A percentile compares a stretch with the other conserved stretches of the same genome.
Conservation (phyloP, 2,888 invertebrate species). For the Andrena trimmerana region DNA sequence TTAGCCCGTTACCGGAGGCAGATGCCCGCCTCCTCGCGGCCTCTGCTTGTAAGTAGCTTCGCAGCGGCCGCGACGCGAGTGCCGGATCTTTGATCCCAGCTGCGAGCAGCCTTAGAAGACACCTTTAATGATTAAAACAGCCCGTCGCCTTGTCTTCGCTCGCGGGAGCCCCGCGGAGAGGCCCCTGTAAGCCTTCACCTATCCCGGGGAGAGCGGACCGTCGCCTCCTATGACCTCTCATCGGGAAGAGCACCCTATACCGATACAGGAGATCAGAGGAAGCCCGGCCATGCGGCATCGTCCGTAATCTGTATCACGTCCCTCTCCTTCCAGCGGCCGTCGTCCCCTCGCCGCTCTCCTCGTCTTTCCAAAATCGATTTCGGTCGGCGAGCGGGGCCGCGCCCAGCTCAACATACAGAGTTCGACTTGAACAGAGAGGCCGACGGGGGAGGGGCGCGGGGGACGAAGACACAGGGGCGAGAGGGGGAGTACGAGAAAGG, state of each 20-base stretch:
- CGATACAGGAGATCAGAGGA: slow-evolving; percentile 67
- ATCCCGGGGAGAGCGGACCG: not conserved
- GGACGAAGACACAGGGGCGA: slow-evolving; percentile 24
- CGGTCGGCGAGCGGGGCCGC: slow-evolving; percentile 79
- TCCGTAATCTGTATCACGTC: slow-evolving; percentile 74
- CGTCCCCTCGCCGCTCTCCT: slow-evolving; percentile 57
- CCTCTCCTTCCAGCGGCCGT: slow-evolving; percentile 67
- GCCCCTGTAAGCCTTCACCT: slow-evolving; percentile 38
- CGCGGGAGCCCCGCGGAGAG: not conserved
- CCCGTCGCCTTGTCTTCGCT: slow-evolving; percentile 24
- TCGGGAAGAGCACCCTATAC: slow-evolving; percentile 48
- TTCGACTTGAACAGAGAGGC: slow-evolving; percentile 60
- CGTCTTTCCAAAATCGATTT: slow-evolving; percentile 84
- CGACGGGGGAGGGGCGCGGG: not conserved
- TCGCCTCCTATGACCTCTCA: slow-evolving; percentile 49
- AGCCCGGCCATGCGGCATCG: slow-evolving; percentile 65
- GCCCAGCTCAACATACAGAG: slow-evolving; percentile 77
- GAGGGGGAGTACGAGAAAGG: slow-evolving; percentile 9
- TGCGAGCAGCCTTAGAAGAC: slow-evolving; percentile 53
- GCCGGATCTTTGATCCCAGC: slow-evolving; percentile 57
- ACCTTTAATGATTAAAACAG: slow-evolving; percentile 61
- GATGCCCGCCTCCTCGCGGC: not conserved
- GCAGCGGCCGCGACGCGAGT: slow-evolving; percentile 32
- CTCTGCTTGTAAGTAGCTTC: slow-evolving; percentile 45
- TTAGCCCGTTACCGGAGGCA: slow-evolving; percentile 20